phyloP scores from a whole-genome alignment of 2,113 vertebrate genomes.

The Excalfactoria chinensis region DNA sequence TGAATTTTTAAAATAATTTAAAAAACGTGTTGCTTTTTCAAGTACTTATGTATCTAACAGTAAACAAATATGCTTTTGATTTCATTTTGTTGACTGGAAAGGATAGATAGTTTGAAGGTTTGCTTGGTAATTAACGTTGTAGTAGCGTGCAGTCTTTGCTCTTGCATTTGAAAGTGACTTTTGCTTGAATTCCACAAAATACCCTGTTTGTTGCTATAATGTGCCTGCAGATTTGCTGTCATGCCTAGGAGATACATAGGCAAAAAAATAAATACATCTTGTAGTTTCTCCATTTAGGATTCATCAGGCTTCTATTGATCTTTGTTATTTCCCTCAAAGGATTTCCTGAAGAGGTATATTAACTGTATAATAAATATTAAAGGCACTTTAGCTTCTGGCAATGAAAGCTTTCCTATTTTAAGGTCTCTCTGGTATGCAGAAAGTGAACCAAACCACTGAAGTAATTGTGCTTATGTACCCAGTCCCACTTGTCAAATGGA shows the following conservation, averaged over 20 bases:
- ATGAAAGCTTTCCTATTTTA: constrained; percentile 36
- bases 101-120: neutral
- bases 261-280: constrained; percentile 73
- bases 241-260: constrained; percentile 39
- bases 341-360: constrained; percentile 64
- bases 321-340: constrained; percentile 66
- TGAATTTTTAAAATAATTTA: neutral
- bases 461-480: neutral
- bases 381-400: constrained; percentile 63
- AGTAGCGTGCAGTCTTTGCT: neutral
- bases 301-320: constrained; percentile 66
- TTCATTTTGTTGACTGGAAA: neutral
- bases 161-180: constrained; percentile 6
- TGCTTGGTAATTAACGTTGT: neutral
- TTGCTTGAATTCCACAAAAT: neutral
- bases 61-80: constrained; percentile 7
- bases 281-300: constrained; percentile 70
- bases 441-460: neutral
- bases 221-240: constrained; percentile 26
- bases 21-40: constrained; percentile 14
- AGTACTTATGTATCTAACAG: neutral
- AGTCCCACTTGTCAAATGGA: neutral
- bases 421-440: constrained; percentile 11
- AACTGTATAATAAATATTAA: constrained; percentile 74
- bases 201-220: neutral